Base-by-base conservation (phyloP, 2,113 vertebrate species). In the Ageneiosus marmoratus region DNA sequence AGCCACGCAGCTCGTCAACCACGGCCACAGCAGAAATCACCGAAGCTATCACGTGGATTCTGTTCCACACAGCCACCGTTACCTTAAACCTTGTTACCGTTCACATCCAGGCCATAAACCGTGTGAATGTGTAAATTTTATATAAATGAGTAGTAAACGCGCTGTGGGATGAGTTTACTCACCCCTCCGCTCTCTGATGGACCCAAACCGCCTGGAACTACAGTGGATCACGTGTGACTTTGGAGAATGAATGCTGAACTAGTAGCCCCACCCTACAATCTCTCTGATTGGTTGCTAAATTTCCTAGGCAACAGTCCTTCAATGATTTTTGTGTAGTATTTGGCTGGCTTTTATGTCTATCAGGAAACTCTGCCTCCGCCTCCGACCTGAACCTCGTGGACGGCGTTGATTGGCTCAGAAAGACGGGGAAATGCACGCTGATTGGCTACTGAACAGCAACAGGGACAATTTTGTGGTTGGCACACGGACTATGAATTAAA, bases 381-480 rank as follows among this genome's bases (percentile, higher is more conserved):
- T 85, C 50, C 41, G 65, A 90, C 82, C 91, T 90, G 89, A 88
- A 93, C 89, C 90, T 94, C 94, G 94, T 95, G 94, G 94, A 95
- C 91, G 85, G 92, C 91, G 32, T 1, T 89, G 90, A 94, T 94
- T 94, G 92, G 94, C 48, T 86, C 2, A 84, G 24, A 46, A 4
- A 63, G 4, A 56, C 76, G n/a, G n/a, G 91, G 90, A 91, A 89
- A 41, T 77, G n/a, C 4, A 22, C 8, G 5, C 58, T 85, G 75
- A 94, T 94, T 94, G 92, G 92, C 16, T 58, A 58, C 7, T 69
- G 67, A 29, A 60, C 4, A 63, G 62, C 24, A 50, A 29, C 44
- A 5, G 29, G 34, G 41, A 58, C 5, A 69, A 46, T 12, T 81
- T 55, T 48, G 56, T 32, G 44, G 5, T 51, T 10, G 29, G 29